A percentile compares a stretch with the other conserved stretches of the same genome.
Conservation (phyloP, 2,888 invertebrate species). For the Eutolmus rufibarbis region DNA sequence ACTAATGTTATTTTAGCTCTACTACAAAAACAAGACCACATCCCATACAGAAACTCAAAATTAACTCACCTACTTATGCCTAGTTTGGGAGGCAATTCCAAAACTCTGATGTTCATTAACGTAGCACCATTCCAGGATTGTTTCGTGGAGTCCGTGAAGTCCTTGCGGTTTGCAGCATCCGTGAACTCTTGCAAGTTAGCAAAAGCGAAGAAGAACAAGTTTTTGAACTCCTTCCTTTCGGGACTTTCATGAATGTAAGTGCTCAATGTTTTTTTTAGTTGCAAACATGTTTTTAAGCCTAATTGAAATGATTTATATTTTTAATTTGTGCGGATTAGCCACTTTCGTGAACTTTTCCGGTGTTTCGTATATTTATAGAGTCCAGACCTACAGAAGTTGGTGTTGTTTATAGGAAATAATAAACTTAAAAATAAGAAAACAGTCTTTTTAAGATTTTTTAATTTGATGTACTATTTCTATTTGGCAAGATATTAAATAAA, state of each 20-base stretch:
- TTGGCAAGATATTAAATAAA: no score
- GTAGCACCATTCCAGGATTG: constrained; percentile 86
- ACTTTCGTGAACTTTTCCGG: not conserved
- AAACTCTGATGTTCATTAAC: constrained; percentile 93
- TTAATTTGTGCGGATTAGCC: not conserved
- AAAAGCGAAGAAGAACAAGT: constrained; percentile 68
- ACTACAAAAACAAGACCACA: constrained; percentile 81
- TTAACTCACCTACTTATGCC: constrained; percentile 88
- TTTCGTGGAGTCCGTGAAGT: constrained; percentile 85
- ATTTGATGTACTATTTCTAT: no score
- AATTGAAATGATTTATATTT: not conserved
- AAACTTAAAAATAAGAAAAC: not conserved
- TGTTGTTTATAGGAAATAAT: not conserved
- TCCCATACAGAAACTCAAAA: constrained; percentile 90
- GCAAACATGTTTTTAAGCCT: not conserved
- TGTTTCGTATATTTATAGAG: not conserved
- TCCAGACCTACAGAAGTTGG: not conserved
- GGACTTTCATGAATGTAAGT: not conserved
- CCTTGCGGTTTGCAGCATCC: constrained; percentile 85
- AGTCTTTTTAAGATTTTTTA: not conserved
- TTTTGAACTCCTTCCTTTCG: not conserved
- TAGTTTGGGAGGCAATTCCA: constrained; percentile 88
- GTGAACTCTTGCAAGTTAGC: constrained; percentile 83
- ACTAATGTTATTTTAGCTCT: constrained; percentile 84
- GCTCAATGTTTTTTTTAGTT: not conserved